A percentile compares a stretch with the other conserved stretches of the same genome.
phyloP scores from a whole-genome alignment of 1,140 invertebrate species.

The Argopecten irradians region DNA sequence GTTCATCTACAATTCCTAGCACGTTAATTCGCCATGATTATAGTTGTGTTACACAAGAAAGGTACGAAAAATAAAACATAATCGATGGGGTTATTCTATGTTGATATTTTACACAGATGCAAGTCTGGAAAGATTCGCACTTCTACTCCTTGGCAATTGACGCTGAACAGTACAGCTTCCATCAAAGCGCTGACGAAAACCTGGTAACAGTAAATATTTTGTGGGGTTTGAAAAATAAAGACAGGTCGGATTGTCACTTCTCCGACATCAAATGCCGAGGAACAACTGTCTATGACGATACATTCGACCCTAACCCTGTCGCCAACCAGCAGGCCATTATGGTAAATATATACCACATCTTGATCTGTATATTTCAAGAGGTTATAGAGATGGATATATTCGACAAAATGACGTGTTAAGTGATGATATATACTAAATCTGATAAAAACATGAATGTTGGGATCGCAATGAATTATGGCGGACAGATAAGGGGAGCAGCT shows the following conservation, averaged over 20 bases:
- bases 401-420: neutral
- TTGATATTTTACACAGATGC: constrained; percentile 42
- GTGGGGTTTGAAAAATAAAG: constrained; percentile 63
- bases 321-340: constrained; percentile 56
- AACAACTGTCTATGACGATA: constrained; percentile 56
- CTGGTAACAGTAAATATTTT: constrained; percentile 53
- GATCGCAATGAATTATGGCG: too few relatives aligned
- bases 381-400: neutral
- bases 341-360: constrained; percentile 57
- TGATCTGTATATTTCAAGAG: neutral
- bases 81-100: too few relatives aligned
- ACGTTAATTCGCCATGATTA: too few relatives aligned
- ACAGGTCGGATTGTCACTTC: constrained; percentile 57
- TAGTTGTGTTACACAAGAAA: too few relatives aligned
- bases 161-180: constrained; percentile 41
- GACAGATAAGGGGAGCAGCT: too few relatives aligned
- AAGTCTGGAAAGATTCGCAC: constrained; percentile 51
- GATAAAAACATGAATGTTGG: too few relatives aligned
- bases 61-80: too few relatives aligned
- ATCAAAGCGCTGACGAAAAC: constrained; percentile 45
- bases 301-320: constrained; percentile 59
- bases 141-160: constrained; percentile 45
- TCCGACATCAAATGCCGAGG: constrained; percentile 60
- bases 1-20: too few relatives aligned
- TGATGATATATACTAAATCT: neutral